A percentile compares a stretch with the other conserved stretches of the same genome.
Conservation (phyloP, 2,888 invertebrate species). For the Biston betularia region DNA sequence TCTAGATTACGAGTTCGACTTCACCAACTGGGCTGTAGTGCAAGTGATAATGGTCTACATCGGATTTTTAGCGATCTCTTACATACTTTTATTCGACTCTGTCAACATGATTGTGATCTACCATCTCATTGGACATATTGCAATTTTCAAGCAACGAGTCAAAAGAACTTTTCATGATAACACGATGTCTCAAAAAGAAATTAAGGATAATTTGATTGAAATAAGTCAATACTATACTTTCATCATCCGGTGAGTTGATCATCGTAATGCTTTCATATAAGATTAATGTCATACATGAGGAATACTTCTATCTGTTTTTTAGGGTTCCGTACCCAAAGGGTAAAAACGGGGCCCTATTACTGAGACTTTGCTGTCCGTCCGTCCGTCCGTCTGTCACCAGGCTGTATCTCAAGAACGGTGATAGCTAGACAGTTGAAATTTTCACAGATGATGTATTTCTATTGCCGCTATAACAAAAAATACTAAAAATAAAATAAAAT, state of each 20-base stretch:
- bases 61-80: constrained; percentile 18
- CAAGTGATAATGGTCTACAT: constrained; percentile 49
- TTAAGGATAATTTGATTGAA: constrained; percentile 47
- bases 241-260: constrained; percentile 51
- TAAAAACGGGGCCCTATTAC: too few species aligned
- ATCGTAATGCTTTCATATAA: too few species aligned
- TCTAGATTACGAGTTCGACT: constrained; percentile 57
- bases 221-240: constrained; percentile 55
- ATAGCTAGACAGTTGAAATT: too few species aligned
- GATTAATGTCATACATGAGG: too few species aligned
- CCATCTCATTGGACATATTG: constrained; percentile 58
- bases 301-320: too few species aligned
- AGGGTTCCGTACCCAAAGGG: too few species aligned
- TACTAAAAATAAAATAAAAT: too few species aligned
- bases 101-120: constrained; percentile 53
- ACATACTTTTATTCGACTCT: constrained; percentile 50
- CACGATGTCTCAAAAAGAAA: constrained; percentile 43
- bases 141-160: constrained; percentile 52
- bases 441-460: too few species aligned
- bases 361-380: too few species aligned
- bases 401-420: too few species aligned
- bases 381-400: too few species aligned
- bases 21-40: constrained; percentile 49
- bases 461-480: too few species aligned
- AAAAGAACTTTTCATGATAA: constrained; percentile 38